Evolutionary conservation across 2,888 invertebrate species (phyloP), one percentile per base, ranked within the genome.

Genomic region (Eurytoma adleriae): DNA sequence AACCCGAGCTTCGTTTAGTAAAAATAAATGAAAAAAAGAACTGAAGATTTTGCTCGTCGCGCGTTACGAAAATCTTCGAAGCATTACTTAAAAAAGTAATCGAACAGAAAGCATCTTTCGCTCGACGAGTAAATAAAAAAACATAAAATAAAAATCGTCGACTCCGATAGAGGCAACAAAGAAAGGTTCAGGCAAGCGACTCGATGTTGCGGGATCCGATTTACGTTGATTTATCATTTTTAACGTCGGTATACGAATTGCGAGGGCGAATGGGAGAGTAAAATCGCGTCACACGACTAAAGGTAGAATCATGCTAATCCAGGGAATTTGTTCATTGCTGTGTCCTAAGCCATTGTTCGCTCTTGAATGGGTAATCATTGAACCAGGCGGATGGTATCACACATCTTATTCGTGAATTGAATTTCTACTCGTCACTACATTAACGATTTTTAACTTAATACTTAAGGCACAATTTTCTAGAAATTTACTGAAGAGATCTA

Each of bases 391-490:
- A 54, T 40, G 54, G 54, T 54, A 54, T 14, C 76, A 59, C 24
- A 62, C 40, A 16, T 67, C 54, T 80, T 80, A 64, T 69, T 78
- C 57, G 79, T 78, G 80, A 82, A 83, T 83, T 83, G 77, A 83
- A 79, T 83, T 83, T 83, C 78, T 82, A 82, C 81, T 76, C 59
- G 75, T 82, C 78, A 69, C 54, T 30, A 18, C 40, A 71, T n/a
- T 64, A 74, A 66, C 69, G 64, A 69, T 69, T 82, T 78, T 82
- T 76, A 56, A 75, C 80, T 78, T 83, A 84, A 77, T 79, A 79
- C 68, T 67, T 85, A 82, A 84, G 84, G 78, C 80, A 82, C 82
- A 69, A 83, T 84, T 86, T 84, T 84, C 79, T 84, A 85, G 84
- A 61, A 80, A 80, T 84, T 85, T 85, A 83, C 75, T 62, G 72